Conservation (phyloP, 2,113 vertebrate genomes). For the Sisor rabdophorus region DNA sequence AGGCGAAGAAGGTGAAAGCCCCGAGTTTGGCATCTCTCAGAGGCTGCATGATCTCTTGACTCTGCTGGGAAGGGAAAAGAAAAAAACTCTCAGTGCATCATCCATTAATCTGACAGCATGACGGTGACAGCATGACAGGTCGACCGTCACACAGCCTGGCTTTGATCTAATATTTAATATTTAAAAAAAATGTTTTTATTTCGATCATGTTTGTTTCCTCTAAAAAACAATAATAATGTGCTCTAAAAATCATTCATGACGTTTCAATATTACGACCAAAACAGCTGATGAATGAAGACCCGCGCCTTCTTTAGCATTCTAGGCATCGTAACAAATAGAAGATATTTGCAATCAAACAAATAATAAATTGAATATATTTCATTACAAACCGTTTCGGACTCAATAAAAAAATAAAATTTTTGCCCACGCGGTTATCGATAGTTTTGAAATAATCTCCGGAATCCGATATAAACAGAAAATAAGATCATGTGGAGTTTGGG, state of each 20-base stretch:
- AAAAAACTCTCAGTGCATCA: too few species aligned
- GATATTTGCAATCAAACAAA: neutral
- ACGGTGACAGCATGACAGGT: neutral
- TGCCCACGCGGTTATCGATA: neutral
- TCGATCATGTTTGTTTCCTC: too few species aligned
- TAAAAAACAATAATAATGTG: too few species aligned
- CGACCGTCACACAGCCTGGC: neutral
- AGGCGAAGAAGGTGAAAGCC: conserved; percentile 95
- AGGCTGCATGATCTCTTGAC: conserved; percentile 75
- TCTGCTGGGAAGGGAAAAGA: neutral
- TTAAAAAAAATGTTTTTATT: too few species aligned
- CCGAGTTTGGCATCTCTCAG: conserved; percentile 87
- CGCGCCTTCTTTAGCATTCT: neutral
- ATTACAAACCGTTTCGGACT: neutral
- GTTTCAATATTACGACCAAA: neutral
- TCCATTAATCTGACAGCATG: neutral
- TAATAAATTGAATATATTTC: neutral
- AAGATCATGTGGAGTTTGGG: neutral
- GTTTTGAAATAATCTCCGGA: conserved; percentile 17
- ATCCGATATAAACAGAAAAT: conserved; percentile 46
- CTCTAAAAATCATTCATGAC: too few species aligned
- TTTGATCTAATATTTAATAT: neutral
- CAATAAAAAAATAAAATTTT: neutral
- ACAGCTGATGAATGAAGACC: conserved; percentile 16
- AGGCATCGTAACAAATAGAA: neutral